Evolutionary conservation across 37 sponge, comb jelly and placozoan species (phyloP).

Genomic region (Halisarca cf. caerulea): DNA sequence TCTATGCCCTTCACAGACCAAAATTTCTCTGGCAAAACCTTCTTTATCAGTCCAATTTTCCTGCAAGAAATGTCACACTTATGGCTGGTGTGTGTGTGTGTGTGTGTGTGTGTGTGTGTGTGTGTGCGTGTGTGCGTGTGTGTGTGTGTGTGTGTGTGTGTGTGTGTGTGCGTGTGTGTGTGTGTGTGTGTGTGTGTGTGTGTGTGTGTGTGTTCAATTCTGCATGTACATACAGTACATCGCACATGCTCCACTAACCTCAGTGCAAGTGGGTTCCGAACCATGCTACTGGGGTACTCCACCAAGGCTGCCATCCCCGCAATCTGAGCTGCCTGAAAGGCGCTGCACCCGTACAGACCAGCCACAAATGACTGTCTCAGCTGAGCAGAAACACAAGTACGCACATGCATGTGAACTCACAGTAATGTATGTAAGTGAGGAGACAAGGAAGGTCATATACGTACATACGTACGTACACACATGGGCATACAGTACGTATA

Average conservation of each 20-base stretch:
- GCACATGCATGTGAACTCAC: background rate
- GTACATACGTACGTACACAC: background rate
- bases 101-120: too few relatives aligned
- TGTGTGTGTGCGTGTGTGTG: too few relatives aligned
- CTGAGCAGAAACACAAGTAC: conserved; percentile 15
- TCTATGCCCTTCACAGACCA: conserved; percentile 14
- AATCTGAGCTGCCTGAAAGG: conserved; percentile 42
- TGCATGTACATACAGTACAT: background rate
- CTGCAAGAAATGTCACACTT: too few relatives aligned
- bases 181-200: too few relatives aligned
- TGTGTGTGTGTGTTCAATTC: too few relatives aligned
- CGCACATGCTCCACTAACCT: conserved; percentile 4
- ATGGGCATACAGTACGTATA: too few relatives aligned
- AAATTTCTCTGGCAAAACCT: conserved; percentile 13
- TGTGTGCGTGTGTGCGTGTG: too few relatives aligned
- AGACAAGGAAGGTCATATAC: background rate
- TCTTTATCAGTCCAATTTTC: conserved; percentile 3
- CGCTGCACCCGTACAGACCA: conserved; percentile 42
- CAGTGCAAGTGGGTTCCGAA: conserved; percentile 13
- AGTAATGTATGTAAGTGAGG: background rate
- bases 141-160: too few relatives aligned
- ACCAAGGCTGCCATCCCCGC: conserved; percentile 26
- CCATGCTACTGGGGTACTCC: conserved; percentile 27
- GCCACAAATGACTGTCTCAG: conserved; percentile 35
- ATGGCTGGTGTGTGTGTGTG: too few relatives aligned